Conservation (phyloP, 2,888 invertebrate species). For the Aphodius sticticus region DNA sequence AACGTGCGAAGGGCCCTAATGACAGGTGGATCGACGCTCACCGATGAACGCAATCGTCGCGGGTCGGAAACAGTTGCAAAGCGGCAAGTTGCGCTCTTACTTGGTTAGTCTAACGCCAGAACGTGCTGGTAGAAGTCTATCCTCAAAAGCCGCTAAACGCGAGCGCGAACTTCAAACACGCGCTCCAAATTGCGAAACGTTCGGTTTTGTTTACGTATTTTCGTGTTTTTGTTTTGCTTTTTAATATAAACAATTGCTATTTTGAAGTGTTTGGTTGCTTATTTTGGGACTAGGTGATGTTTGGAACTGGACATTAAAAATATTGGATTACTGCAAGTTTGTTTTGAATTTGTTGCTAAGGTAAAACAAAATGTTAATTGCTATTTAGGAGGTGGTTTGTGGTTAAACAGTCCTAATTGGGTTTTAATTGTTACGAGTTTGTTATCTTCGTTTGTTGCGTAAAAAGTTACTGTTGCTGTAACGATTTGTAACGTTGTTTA, state of each 20-base stretch:
- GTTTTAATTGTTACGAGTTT: neutral
- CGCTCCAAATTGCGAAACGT: constrained; percentile 8
- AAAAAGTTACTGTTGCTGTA: neutral
- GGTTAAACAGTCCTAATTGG: neutral
- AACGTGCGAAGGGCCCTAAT: constrained; percentile 17
- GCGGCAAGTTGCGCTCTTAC: constrained; percentile 24
- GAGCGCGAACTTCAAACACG: constrained; percentile 22
- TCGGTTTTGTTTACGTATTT: neutral
- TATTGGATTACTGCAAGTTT: neutral
- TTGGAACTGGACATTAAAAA: neutral
- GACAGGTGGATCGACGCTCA: constrained; percentile 15
- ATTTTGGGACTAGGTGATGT: neutral
- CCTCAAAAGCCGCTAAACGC: neutral
- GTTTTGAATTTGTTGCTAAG: neutral
- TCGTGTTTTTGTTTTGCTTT: constrained; percentile 8
- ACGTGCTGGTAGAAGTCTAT: constrained; percentile 20
- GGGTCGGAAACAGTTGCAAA: constrained; percentile 42
- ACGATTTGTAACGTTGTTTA: neutral
- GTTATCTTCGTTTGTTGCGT: neutral
- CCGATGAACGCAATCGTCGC: constrained; percentile 33
- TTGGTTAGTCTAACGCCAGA: constrained; percentile 34
- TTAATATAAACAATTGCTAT: neutral
- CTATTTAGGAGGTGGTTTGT: neutral
- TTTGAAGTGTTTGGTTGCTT: neutral
- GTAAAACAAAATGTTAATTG: neutral